Conservation (phyloP, 2,888 invertebrate genomes). For the Therioaphis trifolii region DNA sequence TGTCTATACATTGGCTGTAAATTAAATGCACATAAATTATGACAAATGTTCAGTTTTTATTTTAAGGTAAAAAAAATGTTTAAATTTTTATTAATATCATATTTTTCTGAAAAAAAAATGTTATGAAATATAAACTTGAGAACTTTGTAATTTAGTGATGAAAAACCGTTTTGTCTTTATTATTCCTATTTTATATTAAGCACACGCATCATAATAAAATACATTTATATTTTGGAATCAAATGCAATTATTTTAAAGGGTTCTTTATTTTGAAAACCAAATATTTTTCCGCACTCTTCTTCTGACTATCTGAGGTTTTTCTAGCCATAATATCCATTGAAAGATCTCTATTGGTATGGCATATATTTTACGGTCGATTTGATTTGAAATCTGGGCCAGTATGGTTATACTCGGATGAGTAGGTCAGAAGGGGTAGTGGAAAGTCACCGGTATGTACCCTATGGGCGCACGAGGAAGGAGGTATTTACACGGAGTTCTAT, state of each 20-base stretch:
- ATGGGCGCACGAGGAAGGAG: not conserved
- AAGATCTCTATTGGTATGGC: not conserved
- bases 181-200: no score
- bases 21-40: no score
- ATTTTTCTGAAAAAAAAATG: no score
- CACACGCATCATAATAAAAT: no score
- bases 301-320: not conserved
- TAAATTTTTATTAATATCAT: no score
- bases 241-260: not conserved
- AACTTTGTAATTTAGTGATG: no score
- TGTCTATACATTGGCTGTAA: no score
- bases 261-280: not conserved
- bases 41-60: no score
- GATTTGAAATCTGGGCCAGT: slow-evolving; percentile 8
- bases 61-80: no score
- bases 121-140: no score
- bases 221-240: not conserved
- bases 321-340: not conserved
- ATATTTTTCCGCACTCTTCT: not conserved
- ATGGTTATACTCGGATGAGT: not conserved
- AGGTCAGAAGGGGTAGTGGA: not conserved
- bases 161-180: no score
- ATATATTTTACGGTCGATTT: slow-evolving; percentile 33
- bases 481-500: slow-evolving; percentile 45
- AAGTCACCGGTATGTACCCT: not conserved